These are phyloP conservation scores for Lepisosteus oculatus DNA, from an alignment of 2,113 vertebrate genomes.

Conservation along the genomic window DNA sequence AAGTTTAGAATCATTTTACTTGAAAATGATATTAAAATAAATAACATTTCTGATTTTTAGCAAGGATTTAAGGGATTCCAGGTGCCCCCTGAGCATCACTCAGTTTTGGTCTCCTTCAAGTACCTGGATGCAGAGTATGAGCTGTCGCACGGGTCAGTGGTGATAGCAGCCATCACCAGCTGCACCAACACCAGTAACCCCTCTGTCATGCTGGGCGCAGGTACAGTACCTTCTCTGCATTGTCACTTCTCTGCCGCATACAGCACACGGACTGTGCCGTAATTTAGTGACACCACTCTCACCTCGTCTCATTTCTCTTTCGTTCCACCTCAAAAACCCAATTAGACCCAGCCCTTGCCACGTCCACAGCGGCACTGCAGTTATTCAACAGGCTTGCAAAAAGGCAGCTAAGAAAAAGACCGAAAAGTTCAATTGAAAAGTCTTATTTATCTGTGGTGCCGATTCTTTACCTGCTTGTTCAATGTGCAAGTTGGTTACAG, in stretches of 20 bases:
- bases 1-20: no score
- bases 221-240: slow-evolving; percentile 47
- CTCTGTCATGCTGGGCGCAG: slow-evolving; percentile 95
- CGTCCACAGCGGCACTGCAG: no score
- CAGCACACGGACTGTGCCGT: neutral
- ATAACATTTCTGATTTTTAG: slow-evolving; percentile 50
- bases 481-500: no score
- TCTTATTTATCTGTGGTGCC: no score
- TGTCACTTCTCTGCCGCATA: neutral
- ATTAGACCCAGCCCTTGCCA: no score
- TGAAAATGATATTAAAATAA: neutral
- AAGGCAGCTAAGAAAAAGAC: no score
- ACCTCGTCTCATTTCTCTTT: no score
- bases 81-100: slow-evolving; percentile 67
- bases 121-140: slow-evolving; percentile 70
- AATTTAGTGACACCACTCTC: no score
- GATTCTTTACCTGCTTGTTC: no score
- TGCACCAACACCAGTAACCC: slow-evolving; percentile 99
- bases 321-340: no score
- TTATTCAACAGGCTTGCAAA: no score
- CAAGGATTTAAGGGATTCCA: slow-evolving; percentile 98
- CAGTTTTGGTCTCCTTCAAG: slow-evolving; percentile 63
- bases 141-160: slow-evolving; percentile 86
- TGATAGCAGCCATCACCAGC: slow-evolving; percentile 96
- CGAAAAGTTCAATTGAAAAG: no score